A percentile compares a stretch with the other conserved stretches of the same genome.
These are phyloP conservation scores for Lacanobia oleracea DNA, from an alignment of 2,888 invertebrate genomes.

Conservation along the genomic window DNA sequence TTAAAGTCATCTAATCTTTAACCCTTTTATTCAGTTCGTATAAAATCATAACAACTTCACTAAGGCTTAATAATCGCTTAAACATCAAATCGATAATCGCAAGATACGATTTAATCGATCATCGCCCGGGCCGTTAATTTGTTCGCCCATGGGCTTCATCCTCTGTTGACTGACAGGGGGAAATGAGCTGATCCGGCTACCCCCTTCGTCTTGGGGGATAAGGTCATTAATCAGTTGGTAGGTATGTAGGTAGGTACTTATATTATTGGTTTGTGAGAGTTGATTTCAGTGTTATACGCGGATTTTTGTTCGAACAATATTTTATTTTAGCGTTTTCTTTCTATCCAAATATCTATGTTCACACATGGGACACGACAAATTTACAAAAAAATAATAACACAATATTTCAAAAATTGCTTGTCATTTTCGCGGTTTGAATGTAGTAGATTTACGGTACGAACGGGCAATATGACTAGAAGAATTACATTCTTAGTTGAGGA, in stretches of 20 bases:
- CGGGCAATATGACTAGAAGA: too few relatives aligned
- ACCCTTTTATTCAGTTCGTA: background rate
- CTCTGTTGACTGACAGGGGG: slow-evolving; percentile 47
- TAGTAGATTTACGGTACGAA: too few relatives aligned
- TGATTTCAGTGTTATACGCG: background rate
- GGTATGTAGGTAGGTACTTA: slow-evolving; percentile 1
- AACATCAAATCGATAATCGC: slow-evolving; percentile 32
- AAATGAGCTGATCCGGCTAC: slow-evolving; percentile 53
- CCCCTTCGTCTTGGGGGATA: slow-evolving; percentile 31
- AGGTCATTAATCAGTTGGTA: slow-evolving; percentile 46
- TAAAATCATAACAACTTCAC: slow-evolving; percentile 21
- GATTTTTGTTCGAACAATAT: too few relatives aligned
- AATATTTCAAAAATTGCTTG: too few relatives aligned
- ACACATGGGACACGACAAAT: too few relatives aligned
- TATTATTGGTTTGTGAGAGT: background rate
- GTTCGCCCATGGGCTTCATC: slow-evolving; percentile 29
- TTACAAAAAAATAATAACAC: too few relatives aligned
- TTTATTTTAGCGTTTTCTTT: too few relatives aligned
- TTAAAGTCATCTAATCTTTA: background rate
- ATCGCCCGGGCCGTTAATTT: slow-evolving; percentile 39
- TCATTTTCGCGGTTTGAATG: too few relatives aligned
- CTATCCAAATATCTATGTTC: too few relatives aligned
- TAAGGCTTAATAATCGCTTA: slow-evolving; percentile 20
- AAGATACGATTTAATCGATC: slow-evolving; percentile 37
- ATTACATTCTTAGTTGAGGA: too few relatives aligned